Conservation (phyloP, 2,797 vertebrate genomes). For the Rousettus madagascariensis region DNA sequence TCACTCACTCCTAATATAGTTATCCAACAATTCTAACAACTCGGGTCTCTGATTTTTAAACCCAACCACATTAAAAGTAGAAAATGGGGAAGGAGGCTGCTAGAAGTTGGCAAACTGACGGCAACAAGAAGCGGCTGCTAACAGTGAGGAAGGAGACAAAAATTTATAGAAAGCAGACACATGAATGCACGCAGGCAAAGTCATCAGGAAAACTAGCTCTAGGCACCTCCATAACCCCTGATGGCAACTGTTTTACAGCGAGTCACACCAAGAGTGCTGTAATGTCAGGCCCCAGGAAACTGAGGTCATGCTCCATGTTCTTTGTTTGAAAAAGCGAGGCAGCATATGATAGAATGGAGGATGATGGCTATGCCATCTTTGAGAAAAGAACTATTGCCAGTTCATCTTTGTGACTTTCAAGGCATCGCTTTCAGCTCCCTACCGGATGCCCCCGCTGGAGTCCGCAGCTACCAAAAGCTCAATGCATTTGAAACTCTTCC, state of each 20-base stretch:
- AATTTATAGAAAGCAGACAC: background rate
- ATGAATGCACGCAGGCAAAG: background rate
- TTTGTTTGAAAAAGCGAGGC: background rate
- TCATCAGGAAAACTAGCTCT: background rate
- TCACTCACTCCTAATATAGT: background rate
- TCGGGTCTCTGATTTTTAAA: background rate
- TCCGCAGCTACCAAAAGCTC: background rate
- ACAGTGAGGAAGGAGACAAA: background rate
- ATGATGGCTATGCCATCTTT: background rate
- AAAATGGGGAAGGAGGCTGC: background rate
- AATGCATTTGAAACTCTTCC: background rate
- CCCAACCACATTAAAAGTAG: background rate
- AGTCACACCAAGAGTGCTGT: background rate
- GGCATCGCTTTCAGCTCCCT: background rate
- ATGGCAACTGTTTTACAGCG: background rate
- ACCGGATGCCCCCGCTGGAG: background rate
- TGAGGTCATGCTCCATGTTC: background rate
- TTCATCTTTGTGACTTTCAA: background rate
- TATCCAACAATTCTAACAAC: background rate
- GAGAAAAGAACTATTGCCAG: background rate
- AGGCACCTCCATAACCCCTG: background rate
- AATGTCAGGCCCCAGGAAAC: background rate
- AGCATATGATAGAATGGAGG: background rate
- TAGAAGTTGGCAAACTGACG: background rate
- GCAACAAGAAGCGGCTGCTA: background rate